These are phyloP conservation scores for Meloidogyne floridensis DNA, from an alignment of 1,140 invertebrate genomes.

Conservation along the genomic window DNA sequence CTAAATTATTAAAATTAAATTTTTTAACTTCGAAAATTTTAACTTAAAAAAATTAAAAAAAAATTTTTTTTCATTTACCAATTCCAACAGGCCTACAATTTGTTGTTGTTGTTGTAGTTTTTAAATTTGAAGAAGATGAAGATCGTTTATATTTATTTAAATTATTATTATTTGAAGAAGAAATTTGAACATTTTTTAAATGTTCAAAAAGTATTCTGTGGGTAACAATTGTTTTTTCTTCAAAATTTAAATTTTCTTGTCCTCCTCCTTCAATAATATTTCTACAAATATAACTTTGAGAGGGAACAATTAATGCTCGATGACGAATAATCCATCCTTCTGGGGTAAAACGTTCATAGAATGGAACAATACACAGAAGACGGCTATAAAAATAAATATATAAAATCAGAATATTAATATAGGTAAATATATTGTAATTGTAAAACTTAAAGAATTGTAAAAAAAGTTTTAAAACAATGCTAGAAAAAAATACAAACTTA, in stretches of 20 bases:
- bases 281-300: conserved; percentile 48
- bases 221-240: conserved; percentile 37
- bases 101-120: neutral
- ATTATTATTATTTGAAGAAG: neutral
- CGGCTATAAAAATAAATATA: conserved; percentile 11
- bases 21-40: neutral
- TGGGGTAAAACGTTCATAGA: conserved; percentile 7
- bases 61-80: conserved; percentile 1
- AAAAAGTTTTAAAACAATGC: too few species aligned
- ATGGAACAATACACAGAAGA: conserved; percentile 27
- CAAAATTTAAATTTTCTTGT: neutral
- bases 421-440: too few species aligned
- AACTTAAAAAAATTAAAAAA: neutral
- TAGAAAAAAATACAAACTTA: too few species aligned
- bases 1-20: neutral
- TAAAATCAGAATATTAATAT: too few species aligned
- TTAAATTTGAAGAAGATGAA: conserved; percentile 12
- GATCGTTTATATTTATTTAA: neutral
- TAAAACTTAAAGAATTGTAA: too few species aligned
- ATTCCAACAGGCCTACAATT: neutral
- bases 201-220: conserved; percentile 41
- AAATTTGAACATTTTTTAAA: conserved; percentile 16
- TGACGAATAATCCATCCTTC: conserved; percentile 33
- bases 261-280: conserved; percentile 35
- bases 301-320: conserved; percentile 46